phyloP scores from a whole-genome alignment of 2,113 vertebrate genomes.

The Ictalurus furcatus region DNA sequence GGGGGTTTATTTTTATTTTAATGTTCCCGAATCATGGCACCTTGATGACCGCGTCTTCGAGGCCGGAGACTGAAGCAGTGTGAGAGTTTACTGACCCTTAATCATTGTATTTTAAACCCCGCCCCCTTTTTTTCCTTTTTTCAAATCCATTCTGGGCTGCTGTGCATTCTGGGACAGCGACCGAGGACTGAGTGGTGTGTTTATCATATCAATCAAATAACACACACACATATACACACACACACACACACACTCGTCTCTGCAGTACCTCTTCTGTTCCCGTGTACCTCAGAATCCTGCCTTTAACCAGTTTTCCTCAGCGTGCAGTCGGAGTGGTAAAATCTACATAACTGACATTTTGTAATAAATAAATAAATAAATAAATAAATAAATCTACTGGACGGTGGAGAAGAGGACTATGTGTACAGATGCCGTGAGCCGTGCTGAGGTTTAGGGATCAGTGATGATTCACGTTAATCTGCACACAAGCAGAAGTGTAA shows the following conservation, averaged over 20 bases:
- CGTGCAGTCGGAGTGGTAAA: constrained; percentile 15
- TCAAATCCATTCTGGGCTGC: constrained; percentile 41
- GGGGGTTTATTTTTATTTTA: not conserved
- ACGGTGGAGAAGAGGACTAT: not conserved
- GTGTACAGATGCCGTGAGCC: constrained; percentile 32
- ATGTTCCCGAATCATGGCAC: constrained; percentile 30
- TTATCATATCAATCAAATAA: constrained; percentile 15
- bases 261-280: constrained; percentile 49
- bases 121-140: not conserved
- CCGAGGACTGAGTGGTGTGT: constrained; percentile 25
- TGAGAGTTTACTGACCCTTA: constrained; percentile 40
- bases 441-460: constrained; percentile 12
- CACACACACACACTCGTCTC: constrained; percentile 20
- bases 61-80: constrained; percentile 29
- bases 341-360: constrained; percentile 17
- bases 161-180: constrained; percentile 38
- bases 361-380: constrained; percentile 11
- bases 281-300: constrained; percentile 45
- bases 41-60: constrained; percentile 42
- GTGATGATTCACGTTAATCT: constrained; percentile 3
- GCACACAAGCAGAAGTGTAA: constrained; percentile 20
- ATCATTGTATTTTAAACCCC: constrained; percentile 1
- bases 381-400: not conserved
- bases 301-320: constrained; percentile 40
- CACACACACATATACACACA: constrained; percentile 15